Evolutionary conservation across 2,797 vertebrate species (phyloP).

Genomic region (Sebastes kiyomatsui): DNA sequence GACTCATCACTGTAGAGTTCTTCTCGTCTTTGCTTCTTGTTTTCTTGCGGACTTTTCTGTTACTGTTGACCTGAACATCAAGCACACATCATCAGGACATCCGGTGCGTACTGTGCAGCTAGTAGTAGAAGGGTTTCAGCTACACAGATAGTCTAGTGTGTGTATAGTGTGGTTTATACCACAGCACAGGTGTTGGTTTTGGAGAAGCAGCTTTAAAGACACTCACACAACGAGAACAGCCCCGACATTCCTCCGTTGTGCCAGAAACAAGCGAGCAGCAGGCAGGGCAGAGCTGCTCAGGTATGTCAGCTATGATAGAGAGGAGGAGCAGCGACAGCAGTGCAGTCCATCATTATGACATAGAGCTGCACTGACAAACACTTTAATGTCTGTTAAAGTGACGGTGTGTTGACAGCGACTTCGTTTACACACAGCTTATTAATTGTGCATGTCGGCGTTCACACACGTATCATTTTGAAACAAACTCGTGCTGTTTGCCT

Average conservation of each 20-base stretch:
- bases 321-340: slow-evolving; percentile 36
- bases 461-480: not conserved
- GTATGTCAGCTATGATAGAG: slow-evolving; percentile 71
- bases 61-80: not conserved
- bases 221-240: slow-evolving; percentile 10
- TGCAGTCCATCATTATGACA: slow-evolving; percentile 41
- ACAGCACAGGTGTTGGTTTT: slow-evolving; percentile 16
- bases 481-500: not conserved
- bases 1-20: not conserved
- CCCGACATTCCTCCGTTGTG: slow-evolving; percentile 39
- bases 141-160: not conserved
- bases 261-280: slow-evolving; percentile 43
- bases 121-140: not conserved
- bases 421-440: not conserved
- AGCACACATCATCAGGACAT: not conserved
- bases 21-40: not conserved
- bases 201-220: slow-evolving; percentile 7
- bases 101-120: slow-evolving; percentile 1
- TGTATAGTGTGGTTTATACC: not conserved
- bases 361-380: slow-evolving; percentile 19
- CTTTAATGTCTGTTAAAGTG: not conserved
- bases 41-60: not conserved
- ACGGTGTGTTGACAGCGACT: not conserved
- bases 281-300: slow-evolving; percentile 55
- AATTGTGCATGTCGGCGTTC: not conserved